Base-by-base conservation (phyloP, 2,888 invertebrate genomes). In the Heliconius erato region DNA sequence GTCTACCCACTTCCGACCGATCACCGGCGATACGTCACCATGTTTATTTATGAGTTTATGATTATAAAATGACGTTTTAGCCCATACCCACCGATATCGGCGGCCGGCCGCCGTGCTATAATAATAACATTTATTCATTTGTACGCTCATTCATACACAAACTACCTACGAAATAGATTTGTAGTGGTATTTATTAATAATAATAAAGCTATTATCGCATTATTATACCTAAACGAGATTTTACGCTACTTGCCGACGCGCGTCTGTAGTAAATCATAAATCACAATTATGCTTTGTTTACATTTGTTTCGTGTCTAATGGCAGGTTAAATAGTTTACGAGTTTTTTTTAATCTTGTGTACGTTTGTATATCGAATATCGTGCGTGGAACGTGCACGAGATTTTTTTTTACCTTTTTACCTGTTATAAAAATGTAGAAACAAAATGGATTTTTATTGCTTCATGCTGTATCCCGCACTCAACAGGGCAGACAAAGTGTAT, bases 41-140 rank as follows among this genome's bases (percentile, higher is more conserved):
- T 93, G 93, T 95, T 94, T 95, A 95, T 95, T 95, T 95, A 95
- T 93, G 94, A 94, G 93, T 93, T 94, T 94, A 94, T 95, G 94
- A 95, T 95, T 95, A 95, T 94, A 92, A 95, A 95, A 92, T 95
- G 95, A 95, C 94, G 95, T 95, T 92, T 84, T 92, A 94, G 92
- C 92, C 92, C 92, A 92, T 91, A 91, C 91, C 90, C 91, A 92
- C 91, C 90, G 94, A 95, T 95, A 95, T 92, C 95, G 92, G 93
- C 94, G 94, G 94, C 94, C 94, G 94, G 92, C 91, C 90, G 90
- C 91, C 89, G 92, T 89, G 19, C 54, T 54, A 90, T 94, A 92
- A 93, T 94, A 94, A 94, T 92, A 95, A 93, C 94, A 93, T 92
- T 91, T 92, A 93, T 93, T 93, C 93, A 94, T 95, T 94, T 93